These are phyloP conservation scores for human (Homo sapiens) DNA, from an alignment of 2,113 vertebrate genomes.

Conservation along the genomic window DNA sequence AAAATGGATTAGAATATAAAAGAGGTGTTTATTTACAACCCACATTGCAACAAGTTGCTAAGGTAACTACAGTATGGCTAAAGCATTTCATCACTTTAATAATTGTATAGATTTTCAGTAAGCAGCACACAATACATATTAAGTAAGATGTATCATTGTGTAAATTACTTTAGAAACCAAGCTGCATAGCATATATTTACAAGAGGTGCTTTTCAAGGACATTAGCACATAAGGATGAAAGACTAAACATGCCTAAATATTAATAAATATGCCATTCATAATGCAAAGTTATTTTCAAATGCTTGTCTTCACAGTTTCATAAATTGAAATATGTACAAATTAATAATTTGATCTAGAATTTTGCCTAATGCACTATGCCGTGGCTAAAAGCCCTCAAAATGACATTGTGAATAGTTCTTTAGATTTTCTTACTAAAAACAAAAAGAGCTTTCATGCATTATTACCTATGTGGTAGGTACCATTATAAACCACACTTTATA, in stretches of 20 bases:
- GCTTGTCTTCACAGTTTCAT: conserved; percentile 23
- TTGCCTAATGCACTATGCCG: background rate
- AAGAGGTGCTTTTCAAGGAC: conserved; percentile 56
- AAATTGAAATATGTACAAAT: conserved; percentile 46
- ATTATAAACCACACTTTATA: background rate
- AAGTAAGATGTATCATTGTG: conserved; percentile 55
- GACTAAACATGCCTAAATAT: conserved; percentile 28
- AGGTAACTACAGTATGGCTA: conserved; percentile 15
- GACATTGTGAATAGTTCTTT: background rate
- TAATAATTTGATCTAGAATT: conserved; percentile 38
- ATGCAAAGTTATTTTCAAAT: background rate
- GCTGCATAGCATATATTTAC: background rate
- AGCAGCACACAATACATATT: conserved; percentile 24
- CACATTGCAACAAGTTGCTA: conserved; percentile 62
- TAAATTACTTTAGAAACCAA: conserved; percentile 46
- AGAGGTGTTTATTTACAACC: conserved; percentile 59
- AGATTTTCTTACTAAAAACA: conserved; percentile 15
- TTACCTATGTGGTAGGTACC: background rate
- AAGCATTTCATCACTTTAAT: conserved; percentile 56
- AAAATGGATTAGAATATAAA: conserved; percentile 51
- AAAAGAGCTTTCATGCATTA: background rate
- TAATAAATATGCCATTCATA: conserved; percentile 49
- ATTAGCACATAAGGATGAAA: conserved; percentile 20
- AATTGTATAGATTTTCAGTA: conserved; percentile 59
- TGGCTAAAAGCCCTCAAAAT: background rate